phyloP scores from a whole-genome alignment of 2,888 invertebrate genomes.

The Pyrochroa serraticornis region DNA sequence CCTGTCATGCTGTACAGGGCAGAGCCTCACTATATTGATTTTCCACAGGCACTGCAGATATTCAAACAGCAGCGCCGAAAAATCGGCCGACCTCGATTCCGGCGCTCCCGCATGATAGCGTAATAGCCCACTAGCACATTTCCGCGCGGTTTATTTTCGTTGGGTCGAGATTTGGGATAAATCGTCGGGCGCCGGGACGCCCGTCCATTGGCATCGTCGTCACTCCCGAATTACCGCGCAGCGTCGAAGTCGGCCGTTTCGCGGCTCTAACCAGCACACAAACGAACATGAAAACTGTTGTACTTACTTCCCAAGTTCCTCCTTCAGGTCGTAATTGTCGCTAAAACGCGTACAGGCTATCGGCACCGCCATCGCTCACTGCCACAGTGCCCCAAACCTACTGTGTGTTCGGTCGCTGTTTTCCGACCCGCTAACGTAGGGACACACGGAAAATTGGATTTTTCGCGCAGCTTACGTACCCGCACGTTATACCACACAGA shows the following conservation, averaged over 20 bases:
- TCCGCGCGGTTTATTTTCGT: conserved; percentile 46
- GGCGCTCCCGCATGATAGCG: background rate
- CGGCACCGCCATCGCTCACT: conserved; percentile 78
- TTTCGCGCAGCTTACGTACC: conserved; percentile 17
- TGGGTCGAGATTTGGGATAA: conserved; percentile 41
- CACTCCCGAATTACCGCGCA: conserved; percentile 34
- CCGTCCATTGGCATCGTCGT: conserved; percentile 41
- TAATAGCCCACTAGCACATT: conserved; percentile 13
- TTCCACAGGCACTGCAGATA: conserved; percentile 59
- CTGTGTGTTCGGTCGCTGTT: conserved; percentile 48
- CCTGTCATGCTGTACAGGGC: conserved; percentile 56
- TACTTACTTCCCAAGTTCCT: conserved; percentile 98
- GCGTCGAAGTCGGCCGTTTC: conserved; percentile 18
- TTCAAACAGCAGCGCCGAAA: conserved; percentile 49
- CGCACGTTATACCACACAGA: conserved; percentile 43
- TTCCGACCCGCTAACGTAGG: conserved; percentile 39
- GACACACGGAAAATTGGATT: conserved; percentile 17
- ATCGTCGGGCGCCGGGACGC: conserved; percentile 38
- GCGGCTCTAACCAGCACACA: conserved; percentile 26
- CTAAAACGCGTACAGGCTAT: conserved; percentile 96
- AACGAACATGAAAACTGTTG: conserved; percentile 34
- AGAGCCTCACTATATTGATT: conserved; percentile 58
- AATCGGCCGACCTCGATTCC: conserved; percentile 17
- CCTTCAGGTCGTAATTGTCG: conserved; percentile 99
- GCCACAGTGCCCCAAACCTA: conserved; percentile 51